Conservation (phyloP, 2,113 vertebrate species). For the Callocephalon fimbriatum region DNA sequence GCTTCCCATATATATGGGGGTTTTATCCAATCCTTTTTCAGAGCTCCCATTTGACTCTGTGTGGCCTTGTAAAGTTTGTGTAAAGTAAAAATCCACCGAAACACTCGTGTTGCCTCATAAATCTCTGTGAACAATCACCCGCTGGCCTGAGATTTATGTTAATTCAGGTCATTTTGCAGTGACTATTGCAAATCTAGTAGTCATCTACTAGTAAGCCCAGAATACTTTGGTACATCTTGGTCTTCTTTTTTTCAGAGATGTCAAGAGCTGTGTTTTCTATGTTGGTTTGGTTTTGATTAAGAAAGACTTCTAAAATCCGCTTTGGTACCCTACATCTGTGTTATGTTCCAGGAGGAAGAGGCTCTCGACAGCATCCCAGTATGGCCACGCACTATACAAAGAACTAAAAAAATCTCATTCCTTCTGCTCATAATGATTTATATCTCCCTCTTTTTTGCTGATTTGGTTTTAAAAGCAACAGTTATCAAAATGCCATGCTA, state of each 20-base stretch:
- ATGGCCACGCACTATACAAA: fast-evolving
- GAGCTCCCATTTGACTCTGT: background rate
- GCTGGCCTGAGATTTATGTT: background rate
- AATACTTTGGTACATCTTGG: background rate
- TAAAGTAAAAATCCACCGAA: background rate
- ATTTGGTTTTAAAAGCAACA: background rate
- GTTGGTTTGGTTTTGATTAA: background rate
- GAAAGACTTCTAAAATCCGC: background rate
- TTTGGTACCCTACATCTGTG: background rate
- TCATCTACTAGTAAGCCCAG: background rate
- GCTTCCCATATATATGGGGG: background rate
- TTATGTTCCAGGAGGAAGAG: background rate
- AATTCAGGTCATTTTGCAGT: background rate
- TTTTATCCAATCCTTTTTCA: background rate
- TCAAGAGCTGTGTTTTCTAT: background rate
- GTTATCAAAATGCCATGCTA: background rate
- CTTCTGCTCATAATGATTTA: background rate
- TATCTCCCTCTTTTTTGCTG: background rate
- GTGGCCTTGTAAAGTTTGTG: background rate
- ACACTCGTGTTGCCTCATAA: background rate
- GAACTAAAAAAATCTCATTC: background rate
- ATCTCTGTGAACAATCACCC: background rate
- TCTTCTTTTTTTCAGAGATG: background rate
- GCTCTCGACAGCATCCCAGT: background rate
- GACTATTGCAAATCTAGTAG: background rate